Evolutionary conservation across 2,113 vertebrate species (phyloP), one percentile per base, ranked within the genome.

Genomic region (Colinus virginianus): DNA sequence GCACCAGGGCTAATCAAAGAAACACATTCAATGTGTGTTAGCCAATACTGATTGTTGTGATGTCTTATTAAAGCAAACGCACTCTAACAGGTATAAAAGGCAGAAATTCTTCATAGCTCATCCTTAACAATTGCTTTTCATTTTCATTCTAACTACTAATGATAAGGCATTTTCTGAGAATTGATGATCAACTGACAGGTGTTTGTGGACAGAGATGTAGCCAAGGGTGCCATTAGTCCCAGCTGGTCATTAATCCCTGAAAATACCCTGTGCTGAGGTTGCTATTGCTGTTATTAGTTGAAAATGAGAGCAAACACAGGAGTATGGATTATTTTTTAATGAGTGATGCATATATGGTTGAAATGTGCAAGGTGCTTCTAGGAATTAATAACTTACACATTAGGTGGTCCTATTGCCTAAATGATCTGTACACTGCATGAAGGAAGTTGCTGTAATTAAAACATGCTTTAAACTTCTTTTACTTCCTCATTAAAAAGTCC

Each of bases 161-260:
- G 32, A 86, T 6, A 64, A 25, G 66, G 30, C 48, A 72, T 80
- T 94, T 95, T 78, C 55, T 80, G 64, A 75, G 72, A 79, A 94
- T 78, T 95, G 72, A 88, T 94, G 68, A 23, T 18, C 53, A 64
- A 61, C 64, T 90, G 90, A 88, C 91, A 91, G 76, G 40, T 79
- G 40, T 96, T 94, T 96, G 79, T 38, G 68, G 64, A 61, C 82
- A 83, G 68, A 94, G 87, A 62, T 80, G 26, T 51, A 94, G 84
- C 89, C 84, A 74, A 96, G 87, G 94, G 89, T 93, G 51, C 76
- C n/a, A 88, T 96, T 96, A 96, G 89, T 78, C 87, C 48, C 84
- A 95, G 82, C 84, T 92, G 87, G 82, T 87, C 93, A 95, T 95
- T 92, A 95, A 83, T 94, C 61, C 87, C 76, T n/a, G 30, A 78